A percentile compares a stretch with the other conserved stretches of the same genome.
Evolutionary conservation across 2,888 invertebrate species (phyloP).

Genomic region (Ectemnius cavifrons): DNA sequence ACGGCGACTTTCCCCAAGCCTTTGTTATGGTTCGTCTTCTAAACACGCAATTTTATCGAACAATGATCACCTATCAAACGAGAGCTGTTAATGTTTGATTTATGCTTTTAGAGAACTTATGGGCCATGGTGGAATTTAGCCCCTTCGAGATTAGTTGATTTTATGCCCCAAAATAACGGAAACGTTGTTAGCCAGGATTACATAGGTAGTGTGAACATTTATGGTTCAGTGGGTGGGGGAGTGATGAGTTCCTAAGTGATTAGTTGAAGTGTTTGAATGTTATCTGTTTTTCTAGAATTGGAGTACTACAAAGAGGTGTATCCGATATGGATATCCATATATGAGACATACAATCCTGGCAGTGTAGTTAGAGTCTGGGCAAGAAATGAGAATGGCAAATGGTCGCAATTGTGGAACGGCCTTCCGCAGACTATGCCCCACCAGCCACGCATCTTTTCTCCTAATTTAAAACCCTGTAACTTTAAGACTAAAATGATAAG

Average conservation of each 20-base stretch:
- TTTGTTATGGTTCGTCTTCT: conserved; percentile 88
- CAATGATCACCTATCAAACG: too few relatives aligned
- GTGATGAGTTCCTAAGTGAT: conserved; percentile 3
- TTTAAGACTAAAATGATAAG: conserved; percentile 82
- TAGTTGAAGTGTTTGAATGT: neutral
- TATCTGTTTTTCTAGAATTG: conserved; percentile 79
- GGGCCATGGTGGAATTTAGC: conserved; percentile 91
- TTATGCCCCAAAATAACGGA: conserved; percentile 86
- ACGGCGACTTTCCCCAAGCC: conserved; percentile 94
- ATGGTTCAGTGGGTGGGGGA: neutral
- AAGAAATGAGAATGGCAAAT: conserved; percentile 79
- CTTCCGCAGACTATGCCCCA: conserved; percentile 82
- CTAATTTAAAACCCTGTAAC: conserved; percentile 78
- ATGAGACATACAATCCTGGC: conserved; percentile 93
- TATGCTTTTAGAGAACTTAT: conserved; percentile 85
- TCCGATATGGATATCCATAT: conserved; percentile 86
- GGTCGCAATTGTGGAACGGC: conserved; percentile 90
- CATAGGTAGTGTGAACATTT: conserved; percentile 81
- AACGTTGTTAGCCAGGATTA: conserved; percentile 87
- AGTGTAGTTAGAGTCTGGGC: conserved; percentile 91
- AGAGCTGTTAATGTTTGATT: too few relatives aligned
- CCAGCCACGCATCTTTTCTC: conserved; percentile 87
- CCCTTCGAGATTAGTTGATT: conserved; percentile 85
- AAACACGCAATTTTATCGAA: neutral
- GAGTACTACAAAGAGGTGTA: conserved; percentile 84